A percentile compares a stretch with the other conserved stretches of the same genome.
Conservation (phyloP, 2,113 vertebrate species). For the Eudyptes chrysolophus region DNA sequence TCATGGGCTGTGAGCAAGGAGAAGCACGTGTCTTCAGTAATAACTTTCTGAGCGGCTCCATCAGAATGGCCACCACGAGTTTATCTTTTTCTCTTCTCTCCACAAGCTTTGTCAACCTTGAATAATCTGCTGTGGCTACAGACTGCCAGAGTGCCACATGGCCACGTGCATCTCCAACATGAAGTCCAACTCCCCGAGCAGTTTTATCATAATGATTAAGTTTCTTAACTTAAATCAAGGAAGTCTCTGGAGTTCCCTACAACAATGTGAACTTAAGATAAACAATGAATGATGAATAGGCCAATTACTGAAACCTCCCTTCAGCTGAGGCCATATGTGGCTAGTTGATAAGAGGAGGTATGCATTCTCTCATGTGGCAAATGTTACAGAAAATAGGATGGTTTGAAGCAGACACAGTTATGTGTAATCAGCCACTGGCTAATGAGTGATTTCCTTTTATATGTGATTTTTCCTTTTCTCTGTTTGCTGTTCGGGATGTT, state of each 20-base stretch:
- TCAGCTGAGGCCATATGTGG: background rate
- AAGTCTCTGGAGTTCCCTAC: conserved; percentile 24
- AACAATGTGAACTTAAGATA: conserved; percentile 40
- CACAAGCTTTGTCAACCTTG: conserved; percentile 27
- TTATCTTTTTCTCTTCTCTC: conserved; percentile 5
- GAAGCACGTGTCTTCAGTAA: background rate
- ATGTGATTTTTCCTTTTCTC: background rate
- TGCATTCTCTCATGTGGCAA: background rate
- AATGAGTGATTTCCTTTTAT: background rate
- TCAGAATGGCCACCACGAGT: background rate
- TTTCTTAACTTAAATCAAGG: conserved; percentile 55
- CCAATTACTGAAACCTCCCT: conserved; percentile 37
- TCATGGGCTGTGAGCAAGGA: conserved; percentile 4
- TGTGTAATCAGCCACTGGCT: background rate
- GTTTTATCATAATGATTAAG: conserved; percentile 58
- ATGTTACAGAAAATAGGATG: background rate
- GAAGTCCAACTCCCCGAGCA: conserved; percentile 1
- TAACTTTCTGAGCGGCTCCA: background rate
- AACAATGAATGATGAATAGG: conserved; percentile 61
- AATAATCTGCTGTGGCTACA: conserved; percentile 10
- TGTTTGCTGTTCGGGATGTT: background rate
- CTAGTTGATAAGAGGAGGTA: conserved; percentile 22
- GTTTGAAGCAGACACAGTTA: background rate
- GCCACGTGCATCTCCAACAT: background rate
- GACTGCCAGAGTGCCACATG: background rate